These are phyloP conservation scores for Sebastes paucispinis DNA, from an alignment of 2,797 vertebrate genomes.

Conservation along the genomic window DNA sequence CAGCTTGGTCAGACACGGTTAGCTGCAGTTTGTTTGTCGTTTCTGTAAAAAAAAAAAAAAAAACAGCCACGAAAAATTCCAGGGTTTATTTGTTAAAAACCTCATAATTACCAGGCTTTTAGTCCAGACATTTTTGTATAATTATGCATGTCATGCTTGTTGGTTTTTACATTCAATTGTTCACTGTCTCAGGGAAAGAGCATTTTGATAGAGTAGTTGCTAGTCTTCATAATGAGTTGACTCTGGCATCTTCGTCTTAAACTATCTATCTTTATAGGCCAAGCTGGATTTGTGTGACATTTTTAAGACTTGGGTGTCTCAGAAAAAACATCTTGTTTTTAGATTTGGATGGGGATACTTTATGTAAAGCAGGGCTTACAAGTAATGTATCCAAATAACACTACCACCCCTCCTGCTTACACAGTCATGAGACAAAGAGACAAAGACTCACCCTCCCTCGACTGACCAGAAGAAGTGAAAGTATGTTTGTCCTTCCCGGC, in stretches of 20 bases:
- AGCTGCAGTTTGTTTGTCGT: conserved; percentile 14
- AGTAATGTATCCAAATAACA: not conserved
- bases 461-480: conserved; percentile 24
- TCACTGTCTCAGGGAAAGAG: not conserved
- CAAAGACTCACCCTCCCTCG: not conserved
- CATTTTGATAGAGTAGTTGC: not conserved
- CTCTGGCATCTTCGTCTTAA: not conserved
- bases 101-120: conserved; percentile 20
- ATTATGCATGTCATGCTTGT: conserved; percentile 9
- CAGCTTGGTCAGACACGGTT: not conserved
- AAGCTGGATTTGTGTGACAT: not conserved
- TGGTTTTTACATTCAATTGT: conserved; percentile 6
- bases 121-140: conserved; percentile 26
- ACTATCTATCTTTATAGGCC: not conserved
- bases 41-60: not conserved
- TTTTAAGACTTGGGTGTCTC: not conserved
- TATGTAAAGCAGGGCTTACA: not conserved
- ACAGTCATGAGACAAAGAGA: not conserved
- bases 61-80: conserved; percentile 5
- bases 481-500: not conserved
- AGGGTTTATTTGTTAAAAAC: conserved; percentile 30
- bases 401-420: not conserved
- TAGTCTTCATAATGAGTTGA: not conserved
- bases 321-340: not conserved
- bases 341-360: not conserved